These are phyloP conservation scores for Hippocampus guttulatus DNA, from an alignment of 2,113 vertebrate species.

Conservation along the genomic window DNA sequence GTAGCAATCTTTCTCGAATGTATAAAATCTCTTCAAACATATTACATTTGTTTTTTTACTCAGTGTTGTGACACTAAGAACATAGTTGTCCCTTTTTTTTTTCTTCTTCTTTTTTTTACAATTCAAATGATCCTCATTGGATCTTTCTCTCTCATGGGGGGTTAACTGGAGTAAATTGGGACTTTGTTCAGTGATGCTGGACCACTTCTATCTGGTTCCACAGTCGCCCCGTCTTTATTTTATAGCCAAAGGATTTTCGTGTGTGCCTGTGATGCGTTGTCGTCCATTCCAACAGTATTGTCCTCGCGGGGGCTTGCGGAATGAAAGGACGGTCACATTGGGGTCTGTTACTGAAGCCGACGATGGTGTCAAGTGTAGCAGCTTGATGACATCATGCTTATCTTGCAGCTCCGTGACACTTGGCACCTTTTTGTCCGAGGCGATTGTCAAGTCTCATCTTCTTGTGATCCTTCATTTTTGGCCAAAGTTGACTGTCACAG, in stretches of 20 bases:
- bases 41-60: not conserved
- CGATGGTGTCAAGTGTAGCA: constrained; percentile 14
- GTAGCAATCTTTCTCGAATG: constrained; percentile 58
- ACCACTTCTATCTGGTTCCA: not conserved
- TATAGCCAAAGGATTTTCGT: constrained; percentile 12
- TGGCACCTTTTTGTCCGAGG: constrained; percentile 9
- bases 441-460: constrained; percentile 11
- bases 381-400: constrained; percentile 12
- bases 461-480: constrained; percentile 13
- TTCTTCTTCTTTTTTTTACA: constrained; percentile 21
- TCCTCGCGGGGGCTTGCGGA: not conserved
- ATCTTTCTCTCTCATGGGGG: not conserved
- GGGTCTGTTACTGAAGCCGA: constrained; percentile 40
- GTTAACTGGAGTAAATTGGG: constrained; percentile 19
- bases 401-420: not conserved
- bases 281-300: constrained; percentile 5
- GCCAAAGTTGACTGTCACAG: constrained; percentile 27
- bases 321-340: constrained; percentile 36
- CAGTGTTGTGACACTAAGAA: constrained; percentile 9
- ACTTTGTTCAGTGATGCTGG: not conserved
- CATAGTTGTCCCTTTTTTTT: constrained; percentile 1
- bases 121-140: constrained; percentile 17
- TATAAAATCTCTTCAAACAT: constrained; percentile 32
- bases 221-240: constrained; percentile 11
- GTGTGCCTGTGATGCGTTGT: not conserved